phyloP scores from a whole-genome alignment of 2,113 vertebrate genomes.

The Okapia johnstoni region DNA sequence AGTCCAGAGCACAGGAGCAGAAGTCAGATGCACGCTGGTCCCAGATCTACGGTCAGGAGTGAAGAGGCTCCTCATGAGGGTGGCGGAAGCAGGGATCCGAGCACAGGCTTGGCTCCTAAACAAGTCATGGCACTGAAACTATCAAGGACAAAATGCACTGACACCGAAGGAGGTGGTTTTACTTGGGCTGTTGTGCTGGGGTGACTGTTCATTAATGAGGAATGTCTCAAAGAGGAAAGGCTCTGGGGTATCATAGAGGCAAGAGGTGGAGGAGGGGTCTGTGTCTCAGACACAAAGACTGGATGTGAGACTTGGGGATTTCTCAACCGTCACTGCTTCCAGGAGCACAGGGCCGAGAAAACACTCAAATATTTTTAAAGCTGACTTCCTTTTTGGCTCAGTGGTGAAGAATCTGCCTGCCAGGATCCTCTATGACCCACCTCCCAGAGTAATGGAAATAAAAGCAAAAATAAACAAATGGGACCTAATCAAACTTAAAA shows the following conservation, averaged over 20 bases:
- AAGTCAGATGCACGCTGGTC: neutral
- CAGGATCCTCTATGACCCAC: neutral
- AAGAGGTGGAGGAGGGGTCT: neutral
- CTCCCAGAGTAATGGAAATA: neutral
- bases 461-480: neutral
- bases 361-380: neutral
- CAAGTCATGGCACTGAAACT: neutral
- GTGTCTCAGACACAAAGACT: neutral
- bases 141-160: neutral
- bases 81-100: neutral
- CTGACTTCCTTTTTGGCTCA: neutral
- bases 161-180: neutral
- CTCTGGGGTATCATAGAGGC: neutral
- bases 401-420: neutral
- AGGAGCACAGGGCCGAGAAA: neutral
- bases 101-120: neutral
- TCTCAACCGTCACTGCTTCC: neutral
- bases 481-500: neutral
- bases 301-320: neutral
- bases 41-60: neutral
- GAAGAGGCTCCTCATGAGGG: neutral
- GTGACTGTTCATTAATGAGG: neutral
- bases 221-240: neutral
- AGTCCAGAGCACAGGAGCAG: neutral
- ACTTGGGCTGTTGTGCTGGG: neutral